A percentile compares a stretch with the other conserved stretches of the same genome.
phyloP scores from a whole-genome alignment of 1,140 invertebrate species.

The Brachionus asplanchnoidis region DNA sequence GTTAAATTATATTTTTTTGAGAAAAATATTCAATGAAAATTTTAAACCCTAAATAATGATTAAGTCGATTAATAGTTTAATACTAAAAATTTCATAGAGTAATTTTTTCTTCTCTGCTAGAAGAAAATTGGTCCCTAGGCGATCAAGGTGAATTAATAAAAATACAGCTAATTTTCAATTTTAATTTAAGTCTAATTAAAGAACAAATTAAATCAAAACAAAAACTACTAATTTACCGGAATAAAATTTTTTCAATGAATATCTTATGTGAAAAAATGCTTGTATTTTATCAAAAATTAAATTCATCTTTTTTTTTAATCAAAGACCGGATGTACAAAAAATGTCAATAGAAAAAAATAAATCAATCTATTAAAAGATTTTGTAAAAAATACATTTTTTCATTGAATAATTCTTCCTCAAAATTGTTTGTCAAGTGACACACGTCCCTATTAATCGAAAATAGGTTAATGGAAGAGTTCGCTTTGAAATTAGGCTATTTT shows the following conservation, averaged over 20 bases:
- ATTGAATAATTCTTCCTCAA: slow-evolving; percentile 1
- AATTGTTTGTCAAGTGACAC: not conserved
- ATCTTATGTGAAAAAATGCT: not conserved
- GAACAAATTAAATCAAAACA: no score
- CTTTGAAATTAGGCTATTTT: not conserved
- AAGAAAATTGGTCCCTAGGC: not conserved
- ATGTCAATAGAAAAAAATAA: not conserved
- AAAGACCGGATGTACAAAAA: not conserved
- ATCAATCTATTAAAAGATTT: slow-evolving; percentile 22
- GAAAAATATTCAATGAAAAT: not conserved
- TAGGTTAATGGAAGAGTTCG: not conserved
- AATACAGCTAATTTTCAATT: no score
- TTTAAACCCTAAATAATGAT: not conserved
- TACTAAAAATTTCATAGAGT: not conserved
- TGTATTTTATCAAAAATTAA: not conserved
- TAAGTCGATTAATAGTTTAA: not conserved
- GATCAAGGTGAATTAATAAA: not conserved
- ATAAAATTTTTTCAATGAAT: not conserved
- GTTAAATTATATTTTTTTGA: not conserved
- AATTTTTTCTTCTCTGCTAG: not conserved
- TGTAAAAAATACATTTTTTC: not conserved
- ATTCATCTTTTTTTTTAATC: not conserved
- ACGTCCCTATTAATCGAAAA: not conserved
- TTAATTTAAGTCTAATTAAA: not conserved
- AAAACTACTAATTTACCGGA: no score